Base-by-base conservation (phyloP, 2,797 vertebrate species). In the Artibeus lituratus region DNA sequence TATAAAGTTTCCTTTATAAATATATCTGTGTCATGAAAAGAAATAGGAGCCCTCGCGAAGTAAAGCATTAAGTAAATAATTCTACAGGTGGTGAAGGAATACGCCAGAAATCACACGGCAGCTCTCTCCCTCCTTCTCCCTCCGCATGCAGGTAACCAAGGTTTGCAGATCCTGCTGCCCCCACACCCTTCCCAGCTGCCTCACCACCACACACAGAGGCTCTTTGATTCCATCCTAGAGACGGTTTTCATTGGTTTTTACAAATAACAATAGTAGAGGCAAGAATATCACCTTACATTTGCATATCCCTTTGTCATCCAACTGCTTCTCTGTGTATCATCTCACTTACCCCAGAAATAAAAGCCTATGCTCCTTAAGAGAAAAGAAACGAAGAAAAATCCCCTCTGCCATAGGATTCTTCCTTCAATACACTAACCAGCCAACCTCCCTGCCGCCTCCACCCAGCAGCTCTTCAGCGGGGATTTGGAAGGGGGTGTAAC, bases 241-340 rank as follows among this genome's bases (percentile, higher is more conserved):
- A 74, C 10, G 39, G n/a, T 55, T 97, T 91, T 90, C 78, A 90
- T 69, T 47, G 49, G 72, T 81, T 95, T 91, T 84, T 35, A 74
- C 81, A 67, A 84, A 73, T 44, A 96, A 92, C 69, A 76, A 67
- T 70, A 59, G 88, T 39, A 83, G 73, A 94, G 70, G 69, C 76
- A 93, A 80, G 78, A 92, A 86, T 90, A 81, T 93, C 74, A 94
- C 57, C 87, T 97, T 84, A 53, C 16, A 87, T 96, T 96, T 97
- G 74, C 94, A 96, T 95, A 95, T 74, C 22, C 7, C 37, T 96
- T 94, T 95, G 87, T 69, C 91, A 84, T 88, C 83, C 65, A 49
- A 87, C 69, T 39, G 29, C 93, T 96, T 94, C 95, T 86, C 22
- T 87, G 29, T 78, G 62, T 55, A 72, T 67, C 59, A 44, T 81